Percentiles rank a stretch among this genome's conserved stretches.
phyloP scores from a whole-genome alignment of 2,888 invertebrate species.

The Euzophera pinguis region DNA sequence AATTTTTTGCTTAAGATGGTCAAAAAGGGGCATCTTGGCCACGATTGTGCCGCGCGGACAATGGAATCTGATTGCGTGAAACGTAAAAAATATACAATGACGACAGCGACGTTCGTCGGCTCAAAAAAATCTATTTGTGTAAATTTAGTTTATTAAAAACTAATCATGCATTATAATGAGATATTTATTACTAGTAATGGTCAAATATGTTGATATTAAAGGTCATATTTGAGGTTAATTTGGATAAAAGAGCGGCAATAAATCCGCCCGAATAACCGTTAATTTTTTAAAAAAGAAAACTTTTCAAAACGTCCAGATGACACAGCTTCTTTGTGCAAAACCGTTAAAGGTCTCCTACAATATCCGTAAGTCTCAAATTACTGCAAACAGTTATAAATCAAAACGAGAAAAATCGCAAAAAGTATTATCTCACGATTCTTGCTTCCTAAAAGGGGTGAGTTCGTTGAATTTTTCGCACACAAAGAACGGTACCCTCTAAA shows the following conservation, averaged over 20 bases:
- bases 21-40: slow-evolving; percentile 55
- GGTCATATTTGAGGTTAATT: slow-evolving; percentile 11
- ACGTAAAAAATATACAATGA: slow-evolving; percentile 45
- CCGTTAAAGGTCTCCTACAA: slow-evolving; percentile 65
- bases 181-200: slow-evolving; percentile 18
- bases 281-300: neutral
- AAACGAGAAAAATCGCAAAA: slow-evolving; percentile 43
- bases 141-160: slow-evolving; percentile 19
- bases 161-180: slow-evolving; percentile 23
- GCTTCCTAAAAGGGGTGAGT: slow-evolving; percentile 74
- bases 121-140: slow-evolving; percentile 21
- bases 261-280: slow-evolving; percentile 11
- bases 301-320: slow-evolving; percentile 21
- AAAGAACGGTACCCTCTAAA: slow-evolving; percentile 67
- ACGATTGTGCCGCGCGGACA: slow-evolving; percentile 53
- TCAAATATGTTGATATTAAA: slow-evolving; percentile 14
- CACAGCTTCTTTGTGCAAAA: slow-evolving; percentile 39
- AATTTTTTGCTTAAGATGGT: slow-evolving; percentile 48
- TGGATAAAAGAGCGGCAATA: slow-evolving; percentile 2
- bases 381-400: slow-evolving; percentile 78
- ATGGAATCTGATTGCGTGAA: slow-evolving; percentile 58
- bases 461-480: slow-evolving; percentile 47
- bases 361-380: slow-evolving; percentile 75
- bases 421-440: slow-evolving; percentile 72
- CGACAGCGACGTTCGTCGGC: slow-evolving; percentile 12